These are phyloP conservation scores for Allophyes oxyacanthae DNA, from an alignment of 2,888 invertebrate genomes.

Conservation along the genomic window DNA sequence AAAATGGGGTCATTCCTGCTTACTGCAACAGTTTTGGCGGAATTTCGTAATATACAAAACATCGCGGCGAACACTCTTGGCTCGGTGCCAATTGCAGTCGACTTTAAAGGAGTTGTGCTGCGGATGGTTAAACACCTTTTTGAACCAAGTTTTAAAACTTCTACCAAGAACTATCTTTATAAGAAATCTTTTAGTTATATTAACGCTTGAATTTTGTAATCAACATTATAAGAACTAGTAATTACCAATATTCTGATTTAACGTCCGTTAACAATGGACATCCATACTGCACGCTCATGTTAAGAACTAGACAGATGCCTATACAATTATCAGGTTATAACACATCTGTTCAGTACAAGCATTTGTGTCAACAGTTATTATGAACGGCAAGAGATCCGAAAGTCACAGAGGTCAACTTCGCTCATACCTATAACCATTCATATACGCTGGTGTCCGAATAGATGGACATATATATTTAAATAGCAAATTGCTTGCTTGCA, in stretches of 20 bases:
- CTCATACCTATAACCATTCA: constrained; percentile 26
- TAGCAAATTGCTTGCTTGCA: constrained; percentile 51
- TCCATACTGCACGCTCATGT: constrained; percentile 11
- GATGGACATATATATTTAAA: constrained; percentile 46
- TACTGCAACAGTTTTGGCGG: constrained; percentile 85
- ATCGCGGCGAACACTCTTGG: constrained; percentile 72
- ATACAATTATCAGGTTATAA: constrained; percentile 22
- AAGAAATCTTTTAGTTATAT: constrained; percentile 9
- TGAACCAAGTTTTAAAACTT: constrained; percentile 38
- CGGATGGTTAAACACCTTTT: constrained; percentile 62
- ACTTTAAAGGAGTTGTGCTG: constrained; percentile 57
- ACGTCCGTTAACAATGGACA: constrained; percentile 5
- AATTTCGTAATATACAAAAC: constrained; percentile 87
- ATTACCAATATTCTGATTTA: constrained; percentile 4
- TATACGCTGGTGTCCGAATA: constrained; percentile 21
- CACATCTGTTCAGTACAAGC: constrained; percentile 27
- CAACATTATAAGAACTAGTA: not conserved
- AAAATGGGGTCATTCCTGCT: constrained; percentile 79
- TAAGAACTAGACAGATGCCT: not conserved
- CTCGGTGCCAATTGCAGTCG: constrained; percentile 74
- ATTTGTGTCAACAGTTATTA: constrained; percentile 45
- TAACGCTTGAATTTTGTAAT: constrained; percentile 7
- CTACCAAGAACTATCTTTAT: constrained; percentile 18
- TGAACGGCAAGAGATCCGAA: constrained; percentile 36
- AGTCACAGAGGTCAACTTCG: constrained; percentile 53